phyloP scores from a whole-genome alignment of 2,888 invertebrate genomes.

The Brachyopa scutellaris region DNA sequence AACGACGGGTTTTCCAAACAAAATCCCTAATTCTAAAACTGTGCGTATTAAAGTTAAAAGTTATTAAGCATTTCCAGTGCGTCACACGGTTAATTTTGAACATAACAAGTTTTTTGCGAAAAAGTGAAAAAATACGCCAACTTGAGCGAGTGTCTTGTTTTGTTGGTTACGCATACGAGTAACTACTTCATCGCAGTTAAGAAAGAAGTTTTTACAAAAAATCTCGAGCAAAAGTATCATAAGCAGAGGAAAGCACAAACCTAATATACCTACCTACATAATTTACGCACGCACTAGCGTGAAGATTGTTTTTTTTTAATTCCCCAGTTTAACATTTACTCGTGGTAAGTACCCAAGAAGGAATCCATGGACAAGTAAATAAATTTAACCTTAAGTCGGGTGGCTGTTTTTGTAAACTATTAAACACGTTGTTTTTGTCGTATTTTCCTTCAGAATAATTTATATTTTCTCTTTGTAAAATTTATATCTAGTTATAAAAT shows the following conservation, averaged over 20 bases:
- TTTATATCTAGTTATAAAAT: too few species aligned
- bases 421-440: conserved; percentile 10
- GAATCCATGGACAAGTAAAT: conserved; percentile 8
- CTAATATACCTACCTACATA: too few species aligned
- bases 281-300: conserved; percentile 17
- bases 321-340: not conserved
- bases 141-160: conserved; percentile 35
- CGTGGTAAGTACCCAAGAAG: conserved; percentile 31
- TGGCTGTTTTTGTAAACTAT: not conserved
- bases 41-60: conserved; percentile 18
- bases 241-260: conserved; percentile 10
- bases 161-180: too few species aligned
- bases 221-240: conserved; percentile 31
- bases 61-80: conserved; percentile 58
- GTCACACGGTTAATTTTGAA: conserved; percentile 52
- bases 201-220: conserved; percentile 16
- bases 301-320: conserved; percentile 1
- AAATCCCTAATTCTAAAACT: conserved; percentile 6
- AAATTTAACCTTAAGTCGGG: conserved; percentile 35
- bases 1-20: conserved; percentile 8
- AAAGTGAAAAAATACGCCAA: conserved; percentile 39
- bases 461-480: too few species aligned
- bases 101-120: conserved; percentile 67
- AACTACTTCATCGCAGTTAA: conserved; percentile 36
- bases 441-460: too few species aligned